Percentiles rank a stretch among this genome's conserved stretches.
Evolutionary conservation across 2,113 vertebrate genomes (phyloP).

Genomic region (Ellobius talpinus): DNA sequence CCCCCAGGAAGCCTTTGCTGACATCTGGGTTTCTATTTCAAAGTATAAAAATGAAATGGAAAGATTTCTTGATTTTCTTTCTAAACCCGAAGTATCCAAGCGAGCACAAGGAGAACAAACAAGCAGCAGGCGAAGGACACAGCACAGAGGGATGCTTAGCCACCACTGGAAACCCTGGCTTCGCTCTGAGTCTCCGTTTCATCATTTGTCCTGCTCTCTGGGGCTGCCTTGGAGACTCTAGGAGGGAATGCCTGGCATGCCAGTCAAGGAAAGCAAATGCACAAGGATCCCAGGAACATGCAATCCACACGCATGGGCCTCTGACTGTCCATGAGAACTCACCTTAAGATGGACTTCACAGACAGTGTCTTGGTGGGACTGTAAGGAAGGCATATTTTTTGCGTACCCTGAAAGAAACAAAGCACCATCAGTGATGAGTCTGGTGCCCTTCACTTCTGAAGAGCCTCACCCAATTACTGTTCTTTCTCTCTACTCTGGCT

Average conservation of each 20-base stretch:
- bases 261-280: background rate
- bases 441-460: background rate
- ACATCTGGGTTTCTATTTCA: conserved; percentile 68
- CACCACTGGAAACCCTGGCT: background rate
- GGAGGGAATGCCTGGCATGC: rapidly evolving
- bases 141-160: background rate
- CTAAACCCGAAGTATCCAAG: background rate
- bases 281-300: background rate
- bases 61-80: conserved; percentile 69
- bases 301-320: background rate
- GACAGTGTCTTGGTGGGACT: conserved; percentile 99
- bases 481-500: background rate
- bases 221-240: background rate
- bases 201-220: background rate
- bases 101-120: too few species aligned
- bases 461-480: background rate
- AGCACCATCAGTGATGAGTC: conserved; percentile 46
- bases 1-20: conserved; percentile 67
- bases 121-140: background rate
- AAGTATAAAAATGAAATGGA: conserved; percentile 68
- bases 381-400: conserved; percentile 99
- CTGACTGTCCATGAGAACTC: conserved; percentile 73
- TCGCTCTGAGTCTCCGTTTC: background rate
- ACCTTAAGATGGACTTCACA: conserved; percentile 99
- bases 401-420: conserved; percentile 91